Conservation (phyloP, 2,113 vertebrate genomes). For the Petromus typicus region DNA sequence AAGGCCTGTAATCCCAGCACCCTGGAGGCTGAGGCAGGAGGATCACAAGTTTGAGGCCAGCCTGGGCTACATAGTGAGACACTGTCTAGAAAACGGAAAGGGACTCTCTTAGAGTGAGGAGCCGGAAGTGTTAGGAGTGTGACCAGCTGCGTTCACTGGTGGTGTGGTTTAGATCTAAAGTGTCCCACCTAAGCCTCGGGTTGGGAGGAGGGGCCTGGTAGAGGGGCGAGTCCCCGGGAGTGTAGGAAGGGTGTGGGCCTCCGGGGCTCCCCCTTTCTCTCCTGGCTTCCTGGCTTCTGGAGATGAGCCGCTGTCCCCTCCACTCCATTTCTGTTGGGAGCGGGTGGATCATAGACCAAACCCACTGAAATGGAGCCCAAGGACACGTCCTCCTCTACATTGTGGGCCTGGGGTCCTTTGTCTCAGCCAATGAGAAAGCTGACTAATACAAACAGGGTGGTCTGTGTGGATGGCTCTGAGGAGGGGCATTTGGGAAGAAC, state of each 20-base stretch:
- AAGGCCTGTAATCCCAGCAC: background rate
- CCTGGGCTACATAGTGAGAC: background rate
- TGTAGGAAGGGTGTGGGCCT: background rate
- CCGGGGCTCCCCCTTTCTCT: background rate
- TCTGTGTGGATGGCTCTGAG: background rate
- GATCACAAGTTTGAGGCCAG: background rate
- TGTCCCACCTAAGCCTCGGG: background rate
- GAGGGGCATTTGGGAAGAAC: background rate
- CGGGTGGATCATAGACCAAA: background rate
- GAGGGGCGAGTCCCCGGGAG: background rate
- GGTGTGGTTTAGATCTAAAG: background rate
- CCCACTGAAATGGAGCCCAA: background rate
- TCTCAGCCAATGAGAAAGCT: background rate
- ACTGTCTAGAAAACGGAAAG: background rate
- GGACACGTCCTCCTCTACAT: background rate
- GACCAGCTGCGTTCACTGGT: background rate
- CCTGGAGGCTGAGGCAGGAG: background rate
- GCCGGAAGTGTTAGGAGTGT: background rate
- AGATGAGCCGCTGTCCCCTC: background rate
- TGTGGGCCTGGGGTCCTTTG: accelerated
- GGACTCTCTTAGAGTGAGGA: background rate
- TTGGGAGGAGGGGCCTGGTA: background rate
- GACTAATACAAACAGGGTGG: background rate
- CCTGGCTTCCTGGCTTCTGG: background rate
- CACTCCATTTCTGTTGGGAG: background rate